Evolutionary conservation across 2,888 invertebrate species (phyloP), one percentile per base, ranked within the genome.

Genomic region (Caenorhabditis sulstoni): DNA sequence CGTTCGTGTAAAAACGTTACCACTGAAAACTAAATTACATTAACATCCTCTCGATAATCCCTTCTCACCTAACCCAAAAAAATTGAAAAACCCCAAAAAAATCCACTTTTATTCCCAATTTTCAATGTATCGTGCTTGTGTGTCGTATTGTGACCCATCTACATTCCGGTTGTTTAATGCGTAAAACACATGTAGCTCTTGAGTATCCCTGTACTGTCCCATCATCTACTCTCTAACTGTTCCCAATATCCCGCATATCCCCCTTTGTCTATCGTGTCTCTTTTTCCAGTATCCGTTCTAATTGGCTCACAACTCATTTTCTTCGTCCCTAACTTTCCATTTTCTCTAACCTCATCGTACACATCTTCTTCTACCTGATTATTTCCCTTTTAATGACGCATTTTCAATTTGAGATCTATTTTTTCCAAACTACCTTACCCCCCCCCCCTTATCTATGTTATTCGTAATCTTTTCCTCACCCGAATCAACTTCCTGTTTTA

Each of bases 1-100:
- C 85, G 90, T 5, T 65, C 75, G 20, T 90, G 90, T 68, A 64
- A 55, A 22, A 68, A 53, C 35, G 20, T 16, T 18, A 41, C 49
- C 14, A 8, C 55, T 39, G 62, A 23, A n/a, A 14, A 41, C 29
- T 59, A 35, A 20, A 29, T 7, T 29, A 3, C 7, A 29, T 3
- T 29, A n/a, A n/a, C n/a, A n/a, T n/a, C n/a, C n/a, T n/a, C n/a
- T n/a, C n/a, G n/a, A n/a, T n/a, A n/a, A n/a, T n/a, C n/a, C n/a
- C n/a, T n/a, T n/a, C n/a, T n/a, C n/a, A n/a, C n/a, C n/a, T 29
- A 29, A 29, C 29, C 8, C 5, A 23, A 49, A n/a, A 29, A 29
- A 29, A 29, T 29, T 7, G 3, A 3, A 29, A 29, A 29, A 29
- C 29, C 29, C 29, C 3, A 29, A 29, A 29, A 29, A 29, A 29